Evolutionary conservation across 2,888 invertebrate species (phyloP).

Genomic region (Papilio protenor): DNA sequence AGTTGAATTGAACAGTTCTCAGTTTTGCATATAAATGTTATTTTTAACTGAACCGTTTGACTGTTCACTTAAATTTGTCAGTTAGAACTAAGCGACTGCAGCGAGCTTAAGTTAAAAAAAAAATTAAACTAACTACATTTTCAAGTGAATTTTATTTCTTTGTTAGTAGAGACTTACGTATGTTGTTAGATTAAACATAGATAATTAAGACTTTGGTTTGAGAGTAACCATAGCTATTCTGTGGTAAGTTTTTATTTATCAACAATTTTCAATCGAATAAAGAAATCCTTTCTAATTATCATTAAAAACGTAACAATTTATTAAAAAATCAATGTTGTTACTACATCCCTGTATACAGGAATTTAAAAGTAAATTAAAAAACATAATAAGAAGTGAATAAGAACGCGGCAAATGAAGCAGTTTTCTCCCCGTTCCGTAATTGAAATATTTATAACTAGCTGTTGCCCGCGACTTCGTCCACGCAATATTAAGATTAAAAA

Average conservation of each 20-base stretch:
- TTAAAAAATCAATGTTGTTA: background rate
- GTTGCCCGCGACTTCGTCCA: no score
- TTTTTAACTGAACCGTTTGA: no score
- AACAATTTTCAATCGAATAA: background rate
- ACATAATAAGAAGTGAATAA: conserved; percentile 41
- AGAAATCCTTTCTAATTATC: background rate
- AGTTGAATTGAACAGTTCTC: no score
- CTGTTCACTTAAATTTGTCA: no score
- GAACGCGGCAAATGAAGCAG: conserved; percentile 51
- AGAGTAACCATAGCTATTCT: no score
- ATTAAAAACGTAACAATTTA: background rate
- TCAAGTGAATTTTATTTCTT: background rate
- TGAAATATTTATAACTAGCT: conserved; percentile 81
- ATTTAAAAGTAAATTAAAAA: conserved; percentile 14
- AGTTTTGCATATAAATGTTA: no score
- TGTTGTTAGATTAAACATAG: no score
- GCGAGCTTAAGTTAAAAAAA: no score
- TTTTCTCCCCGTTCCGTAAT: conserved; percentile 72
- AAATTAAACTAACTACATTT: background rate
- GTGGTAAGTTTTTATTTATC: background rate
- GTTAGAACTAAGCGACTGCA: no score
- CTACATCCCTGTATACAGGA: background rate
- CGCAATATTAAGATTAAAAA: no score
- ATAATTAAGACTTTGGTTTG: no score
- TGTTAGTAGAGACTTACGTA: no score